Evolutionary conservation across 1,140 invertebrate species (phyloP).

Genomic region (Cydia splendana): DNA sequence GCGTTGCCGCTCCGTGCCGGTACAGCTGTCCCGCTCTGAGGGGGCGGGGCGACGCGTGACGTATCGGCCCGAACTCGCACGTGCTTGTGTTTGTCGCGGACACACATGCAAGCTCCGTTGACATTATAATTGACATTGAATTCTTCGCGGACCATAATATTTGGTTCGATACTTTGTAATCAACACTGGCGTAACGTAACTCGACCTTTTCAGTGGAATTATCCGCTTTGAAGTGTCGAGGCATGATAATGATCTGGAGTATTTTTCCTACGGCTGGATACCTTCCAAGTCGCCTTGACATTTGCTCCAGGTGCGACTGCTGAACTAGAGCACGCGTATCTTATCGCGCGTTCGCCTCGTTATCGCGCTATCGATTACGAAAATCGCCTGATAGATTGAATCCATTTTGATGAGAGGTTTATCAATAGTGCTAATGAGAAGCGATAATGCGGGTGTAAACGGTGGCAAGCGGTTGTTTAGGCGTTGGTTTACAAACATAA

Average conservation of each 20-base stretch:
- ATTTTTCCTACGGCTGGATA: conserved; percentile 54
- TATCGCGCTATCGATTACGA: conserved; percentile 24
- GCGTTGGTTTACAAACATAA: not conserved
- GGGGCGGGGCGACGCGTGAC: conserved; percentile 67
- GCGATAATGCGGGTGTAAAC: conserved; percentile 14
- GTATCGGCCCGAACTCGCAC: conserved; percentile 67
- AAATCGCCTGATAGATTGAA: conserved; percentile 16
- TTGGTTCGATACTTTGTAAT: not conserved
- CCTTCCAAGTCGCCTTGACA: conserved; percentile 76
- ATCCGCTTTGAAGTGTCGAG: not conserved
- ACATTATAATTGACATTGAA: conserved; percentile 75
- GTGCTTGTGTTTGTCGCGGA: conserved; percentile 77
- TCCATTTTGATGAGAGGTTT: conserved; percentile 18
- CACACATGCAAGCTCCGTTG: conserved; percentile 69
- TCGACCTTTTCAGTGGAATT: conserved; percentile 39
- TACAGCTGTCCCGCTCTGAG: conserved; percentile 48
- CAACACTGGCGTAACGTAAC: not conserved
- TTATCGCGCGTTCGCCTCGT: conserved; percentile 28
- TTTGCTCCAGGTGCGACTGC: conserved; percentile 69
- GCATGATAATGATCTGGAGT: conserved; percentile 8
- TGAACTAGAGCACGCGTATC: conserved; percentile 58
- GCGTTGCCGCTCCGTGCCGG: conserved; percentile 59
- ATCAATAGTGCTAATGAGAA: conserved; percentile 17
- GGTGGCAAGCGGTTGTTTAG: conserved; percentile 6
- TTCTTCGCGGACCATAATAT: conserved; percentile 36